Base-by-base conservation (phyloP, 2,113 vertebrate genomes). In the Pithys albifrons region DNA sequence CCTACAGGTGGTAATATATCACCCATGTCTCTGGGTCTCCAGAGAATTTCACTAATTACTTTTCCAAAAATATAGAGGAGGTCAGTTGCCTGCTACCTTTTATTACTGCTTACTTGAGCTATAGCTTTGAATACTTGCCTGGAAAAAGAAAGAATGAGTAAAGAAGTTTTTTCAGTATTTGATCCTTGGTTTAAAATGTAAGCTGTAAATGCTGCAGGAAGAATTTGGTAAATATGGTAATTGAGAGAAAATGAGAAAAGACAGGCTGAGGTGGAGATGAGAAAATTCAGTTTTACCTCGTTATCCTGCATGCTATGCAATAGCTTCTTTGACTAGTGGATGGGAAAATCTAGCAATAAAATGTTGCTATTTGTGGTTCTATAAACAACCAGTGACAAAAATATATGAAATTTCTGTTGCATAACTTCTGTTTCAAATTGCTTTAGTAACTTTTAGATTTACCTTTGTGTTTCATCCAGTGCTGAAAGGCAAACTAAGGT, bases 81-180 rank as follows among this genome's bases (percentile, higher is more conserved):
- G 89, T 96, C 97, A 96, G 78, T 97, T 97, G 51, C 87, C 87
- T 97, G 91, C 75, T 97, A 88, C 93, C 94, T 97, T 97, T 97
- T 95, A 89, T 96, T 96, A 97, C 93, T 96, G 78, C 73, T 96
- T 94, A 95, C 75, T 69, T 12, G 3, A 97, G 92, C 57, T 95
- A 92, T 85, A 95, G 31, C 59, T 97, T 97, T 92, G 76, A 97
- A 93, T 83, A 66, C 45, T 85, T 93, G 69, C 73, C 93, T 95
- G 85, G 85, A 88, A 87, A 88, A 82, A 66, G 64, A 74, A 43
- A 41, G 57, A 27, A 19, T 15, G 74, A 95, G 35, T 93, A 84
- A 96, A 91, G 86, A 95, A 95, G 33, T 91, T 95, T 94, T 85
- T 94, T 41, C 88, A 93, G 35, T 91, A 49, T 82, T 85, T 93